Base-by-base conservation (phyloP, 2,113 vertebrate species). In the Acinonyx jubatus region DNA sequence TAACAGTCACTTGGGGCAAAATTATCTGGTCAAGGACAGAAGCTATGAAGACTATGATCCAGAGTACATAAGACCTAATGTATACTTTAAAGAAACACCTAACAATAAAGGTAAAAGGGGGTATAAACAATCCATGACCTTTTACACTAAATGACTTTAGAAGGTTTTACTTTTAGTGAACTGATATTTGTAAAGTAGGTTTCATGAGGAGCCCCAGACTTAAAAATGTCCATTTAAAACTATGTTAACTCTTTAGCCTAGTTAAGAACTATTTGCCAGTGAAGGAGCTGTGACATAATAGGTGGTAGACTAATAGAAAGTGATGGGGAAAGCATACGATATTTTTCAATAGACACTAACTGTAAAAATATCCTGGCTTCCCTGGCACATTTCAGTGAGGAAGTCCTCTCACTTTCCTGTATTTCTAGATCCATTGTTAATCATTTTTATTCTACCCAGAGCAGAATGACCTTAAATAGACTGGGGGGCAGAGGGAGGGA, bases 1-100 rank as follows among this genome's bases (percentile, higher is more conserved):
- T 73, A 94, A 66, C 5, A 71, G 5, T 94, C 91, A 79, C 16
- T 97, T 73, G 31, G 89, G 89, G 71, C 83, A 91, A 96, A 97
- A 96, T 80, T 74, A 91, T 91, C 25, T 31, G 71, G 68, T 55
- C 31, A 84, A 92, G 23, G 82, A 21, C 33, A 90, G 65, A 94
- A 71, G 2, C 16, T 50, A 27, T 61, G 21, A 71, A 68, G 23
- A 79, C 68, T 85, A 12, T 45, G 9, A 2, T 55, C 52, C 48
- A 96, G 9, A 27, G 23, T 68, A 93, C 79, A 50, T 18, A 74
- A 74, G 13, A 1, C 0, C 23, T 65, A 71, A 91, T 78, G 41
- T 36, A 52, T 18, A 55, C 7, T 65, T 74, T 63, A 65, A 5
- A 29, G 73, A 96, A 96, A 74, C 23, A 66, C 73, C n/a, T 31